These are phyloP conservation scores for Poecile atricapillus DNA, from an alignment of 2,113 vertebrate genomes.

Conservation along the genomic window DNA sequence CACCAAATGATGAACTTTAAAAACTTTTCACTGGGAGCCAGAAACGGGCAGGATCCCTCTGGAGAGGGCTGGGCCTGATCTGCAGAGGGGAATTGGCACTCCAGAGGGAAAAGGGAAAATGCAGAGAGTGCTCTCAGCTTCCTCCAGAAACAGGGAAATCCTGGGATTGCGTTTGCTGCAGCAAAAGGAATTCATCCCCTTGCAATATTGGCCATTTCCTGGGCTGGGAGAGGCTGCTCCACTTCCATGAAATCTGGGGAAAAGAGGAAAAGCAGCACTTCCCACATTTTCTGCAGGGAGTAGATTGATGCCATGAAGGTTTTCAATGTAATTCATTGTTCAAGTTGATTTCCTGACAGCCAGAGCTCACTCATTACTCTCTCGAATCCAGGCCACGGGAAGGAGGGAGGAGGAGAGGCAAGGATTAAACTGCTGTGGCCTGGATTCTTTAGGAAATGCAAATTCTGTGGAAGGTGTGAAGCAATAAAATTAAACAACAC, in stretches of 20 bases:
- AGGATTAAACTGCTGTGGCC: not conserved
- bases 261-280: not conserved
- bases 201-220: not conserved
- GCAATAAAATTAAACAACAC: not conserved
- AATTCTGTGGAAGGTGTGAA: not conserved
- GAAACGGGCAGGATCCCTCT: not conserved
- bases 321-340: not conserved
- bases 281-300: not conserved
- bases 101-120: not conserved
- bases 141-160: not conserved
- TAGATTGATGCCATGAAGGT: not conserved
- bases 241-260: not conserved
- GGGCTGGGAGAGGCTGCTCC: not conserved
- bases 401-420: not conserved
- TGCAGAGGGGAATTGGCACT: not conserved
- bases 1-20: not conserved
- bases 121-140: not conserved
- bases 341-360: not conserved
- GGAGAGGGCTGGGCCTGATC: not conserved
- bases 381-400: constrained; percentile 24
- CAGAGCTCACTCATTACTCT: constrained; percentile 44
- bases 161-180: not conserved
- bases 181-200: not conserved
- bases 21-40: not conserved
- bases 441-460: constrained; percentile 2